Evolutionary conservation across 2,113 vertebrate species (phyloP).

Genomic region (Dipodomys spectabilis): DNA sequence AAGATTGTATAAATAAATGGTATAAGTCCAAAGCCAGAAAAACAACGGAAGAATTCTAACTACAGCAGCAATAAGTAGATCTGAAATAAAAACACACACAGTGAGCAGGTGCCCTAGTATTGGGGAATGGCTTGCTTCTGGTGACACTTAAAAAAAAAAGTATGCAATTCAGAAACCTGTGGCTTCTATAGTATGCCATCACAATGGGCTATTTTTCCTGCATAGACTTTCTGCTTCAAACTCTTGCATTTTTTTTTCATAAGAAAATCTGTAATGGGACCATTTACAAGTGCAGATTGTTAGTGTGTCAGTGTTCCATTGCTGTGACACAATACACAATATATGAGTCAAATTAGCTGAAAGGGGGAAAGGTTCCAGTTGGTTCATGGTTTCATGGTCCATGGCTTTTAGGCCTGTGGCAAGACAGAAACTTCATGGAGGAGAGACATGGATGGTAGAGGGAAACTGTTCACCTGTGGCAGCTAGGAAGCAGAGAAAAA

Average conservation of each 20-base stretch:
- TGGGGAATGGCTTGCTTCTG: not conserved
- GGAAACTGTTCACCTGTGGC: too few species aligned
- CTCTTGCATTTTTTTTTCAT: not conserved
- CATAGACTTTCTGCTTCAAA: not conserved
- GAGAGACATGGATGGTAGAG: too few species aligned
- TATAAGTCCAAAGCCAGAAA: not conserved
- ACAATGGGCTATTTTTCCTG: not conserved
- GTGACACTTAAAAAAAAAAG: not conserved
- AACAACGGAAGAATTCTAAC: not conserved
- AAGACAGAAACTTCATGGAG: too few species aligned
- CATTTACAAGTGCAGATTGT: not conserved
- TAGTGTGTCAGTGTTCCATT: not conserved
- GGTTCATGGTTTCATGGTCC: not conserved
- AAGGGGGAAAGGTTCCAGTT: not conserved
- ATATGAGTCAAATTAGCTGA: too few species aligned
- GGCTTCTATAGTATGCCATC: not conserved
- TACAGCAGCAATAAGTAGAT: not conserved
- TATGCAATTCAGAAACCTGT: too few species aligned
- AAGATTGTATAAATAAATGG: not conserved
- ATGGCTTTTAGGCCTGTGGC: too few species aligned
- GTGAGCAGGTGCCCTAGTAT: accelerated
- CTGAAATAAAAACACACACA: not conserved
- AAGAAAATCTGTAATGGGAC: not conserved
- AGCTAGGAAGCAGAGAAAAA: not conserved
- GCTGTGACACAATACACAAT: not conserved